Percentiles rank a stretch among this genome's conserved stretches.
These are phyloP conservation scores for Lagopus muta DNA, from an alignment of 2,113 vertebrate species.

Conservation along the genomic window DNA sequence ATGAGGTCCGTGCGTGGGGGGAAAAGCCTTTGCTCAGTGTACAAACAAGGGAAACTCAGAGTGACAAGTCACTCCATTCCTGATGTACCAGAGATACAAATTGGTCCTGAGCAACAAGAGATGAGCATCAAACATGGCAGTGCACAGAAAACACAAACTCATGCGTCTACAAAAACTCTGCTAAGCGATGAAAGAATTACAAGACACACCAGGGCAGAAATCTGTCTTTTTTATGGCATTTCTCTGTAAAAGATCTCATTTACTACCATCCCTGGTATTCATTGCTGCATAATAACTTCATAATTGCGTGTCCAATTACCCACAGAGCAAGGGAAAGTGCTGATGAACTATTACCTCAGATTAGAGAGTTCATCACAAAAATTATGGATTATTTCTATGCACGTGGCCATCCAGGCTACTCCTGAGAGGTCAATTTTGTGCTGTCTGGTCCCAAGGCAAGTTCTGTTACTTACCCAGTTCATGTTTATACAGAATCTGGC, in stretches of 20 bases:
- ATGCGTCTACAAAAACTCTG: not conserved
- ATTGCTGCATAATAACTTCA: not conserved
- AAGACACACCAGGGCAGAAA: not conserved
- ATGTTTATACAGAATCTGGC: not conserved
- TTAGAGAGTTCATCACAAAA: not conserved
- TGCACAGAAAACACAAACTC: not conserved
- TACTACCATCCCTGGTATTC: not conserved
- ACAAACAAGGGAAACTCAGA: not conserved
- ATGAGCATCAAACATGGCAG: not conserved
- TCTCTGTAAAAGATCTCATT: not conserved
- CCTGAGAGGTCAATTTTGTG: not conserved
- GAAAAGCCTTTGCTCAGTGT: not conserved
- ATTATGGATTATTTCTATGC: not conserved
- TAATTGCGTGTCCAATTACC: not conserved
- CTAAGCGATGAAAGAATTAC: not conserved
- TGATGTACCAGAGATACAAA: not conserved
- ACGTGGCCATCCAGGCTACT: not conserved
- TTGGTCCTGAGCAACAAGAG: not conserved
- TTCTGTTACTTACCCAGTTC: not conserved
- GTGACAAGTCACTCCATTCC: not conserved
- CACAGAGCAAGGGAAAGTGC: not conserved
- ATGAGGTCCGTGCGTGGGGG: not conserved
- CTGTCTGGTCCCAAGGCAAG: not conserved
- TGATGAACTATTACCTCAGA: not conserved
- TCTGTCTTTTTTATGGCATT: not conserved